phyloP scores from a whole-genome alignment of 2,113 vertebrate species.

The Pseudopodoces humilis region DNA sequence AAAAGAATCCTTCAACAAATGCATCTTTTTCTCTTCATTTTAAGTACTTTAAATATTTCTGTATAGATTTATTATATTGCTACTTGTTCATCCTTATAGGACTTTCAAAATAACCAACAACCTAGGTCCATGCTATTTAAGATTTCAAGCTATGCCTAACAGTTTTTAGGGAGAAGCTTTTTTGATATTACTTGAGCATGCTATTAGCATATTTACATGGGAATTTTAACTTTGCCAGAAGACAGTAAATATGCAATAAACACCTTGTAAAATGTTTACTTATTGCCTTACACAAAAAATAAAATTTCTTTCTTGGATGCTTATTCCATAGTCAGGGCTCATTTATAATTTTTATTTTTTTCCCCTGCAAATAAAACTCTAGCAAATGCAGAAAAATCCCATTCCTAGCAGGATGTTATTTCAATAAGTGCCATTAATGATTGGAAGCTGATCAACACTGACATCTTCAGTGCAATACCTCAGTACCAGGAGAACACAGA shows the following conservation, averaged over 20 bases:
- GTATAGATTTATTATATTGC: not conserved
- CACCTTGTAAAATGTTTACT: not conserved
- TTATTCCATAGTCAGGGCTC: not conserved
- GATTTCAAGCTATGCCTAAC: not conserved
- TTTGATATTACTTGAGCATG: not conserved
- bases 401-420: not conserved
- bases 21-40: not conserved
- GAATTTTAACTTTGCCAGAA: not conserved
- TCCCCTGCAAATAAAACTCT: not conserved
- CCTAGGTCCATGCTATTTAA: not conserved
- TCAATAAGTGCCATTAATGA: conserved; percentile 6
- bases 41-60: not conserved
- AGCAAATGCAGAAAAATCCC: not conserved
- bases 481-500: not conserved
- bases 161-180: not conserved
- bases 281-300: not conserved
- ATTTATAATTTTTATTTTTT: not conserved
- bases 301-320: not conserved
- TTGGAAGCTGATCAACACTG: conserved; percentile 32
- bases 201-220: not conserved
- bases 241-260: not conserved
- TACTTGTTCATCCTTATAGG: not conserved
- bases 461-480: not conserved
- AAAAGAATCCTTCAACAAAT: not conserved
- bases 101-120: not conserved